Evolutionary conservation across 2,888 invertebrate species (phyloP), one percentile per base, ranked within the genome.

Genomic region (Lysandra bellargus): DNA sequence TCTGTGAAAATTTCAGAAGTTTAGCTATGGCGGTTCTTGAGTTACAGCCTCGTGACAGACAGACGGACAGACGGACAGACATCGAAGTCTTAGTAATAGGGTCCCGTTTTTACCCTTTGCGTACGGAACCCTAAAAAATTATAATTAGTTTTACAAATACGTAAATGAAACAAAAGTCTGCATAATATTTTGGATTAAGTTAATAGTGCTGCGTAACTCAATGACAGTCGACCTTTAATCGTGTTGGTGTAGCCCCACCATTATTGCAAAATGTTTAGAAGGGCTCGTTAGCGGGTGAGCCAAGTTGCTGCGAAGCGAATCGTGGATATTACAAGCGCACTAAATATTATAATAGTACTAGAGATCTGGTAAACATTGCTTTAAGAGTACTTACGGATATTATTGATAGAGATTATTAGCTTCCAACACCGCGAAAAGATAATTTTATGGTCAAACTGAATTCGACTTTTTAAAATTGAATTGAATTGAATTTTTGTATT

Each of bases 261-360:
- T 64, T 64, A 30, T 64, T 64, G 64, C 64, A 12, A 64, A 64
- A 64, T 64, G 64, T 30, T 64, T 30, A 64, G 57, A 57, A 57
- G 30, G 30, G 30, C 64, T 64, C 23, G 30, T 64, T 64, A 30
- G 64, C 64, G 12, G 64, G 64, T 64, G 23, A 3, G 64, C 64
- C 64, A 7, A 7, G 23, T 57, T 23, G 23, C 30, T 64, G 12
- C 64, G 30, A 2, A 64, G 30, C 30, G 30, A 30, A 64, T 30
- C 4, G 23, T 30, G 64, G 64, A 64, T 64, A 30, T 64, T 61
- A 23, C 61, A 9, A 64, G 64, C 64, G 30, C 12, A 7, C 23
- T 23, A 61, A n/a, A 61, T n/a, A n/a, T 60, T 61, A 61, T 14
- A 14, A 57, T 57, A 57, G 5, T 17, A 53, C 4, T 4, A 53